phyloP scores from a whole-genome alignment of 2,797 vertebrate genomes.

The Gobionotothen gibberifrons region DNA sequence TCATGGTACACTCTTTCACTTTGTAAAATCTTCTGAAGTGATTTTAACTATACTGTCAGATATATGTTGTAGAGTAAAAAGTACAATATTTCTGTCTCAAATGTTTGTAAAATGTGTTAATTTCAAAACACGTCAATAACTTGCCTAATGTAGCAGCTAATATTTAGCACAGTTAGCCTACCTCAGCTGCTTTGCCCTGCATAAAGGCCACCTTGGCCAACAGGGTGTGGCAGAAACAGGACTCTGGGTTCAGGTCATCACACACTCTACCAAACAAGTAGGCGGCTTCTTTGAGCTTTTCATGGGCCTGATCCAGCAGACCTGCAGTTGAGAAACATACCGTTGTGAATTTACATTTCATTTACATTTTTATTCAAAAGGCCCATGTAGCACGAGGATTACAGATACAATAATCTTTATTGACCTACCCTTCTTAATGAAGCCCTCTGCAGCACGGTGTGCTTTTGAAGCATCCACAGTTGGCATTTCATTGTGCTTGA shows the following conservation, averaged over 20 bases:
- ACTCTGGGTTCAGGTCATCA: constrained; percentile 85
- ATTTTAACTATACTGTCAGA: background rate
- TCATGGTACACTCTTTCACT: background rate
- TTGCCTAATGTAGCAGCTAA: background rate
- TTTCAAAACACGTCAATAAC: too few species aligned
- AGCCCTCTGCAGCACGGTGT: constrained; percentile 75
- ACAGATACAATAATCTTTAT: background rate
- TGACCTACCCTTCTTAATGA: constrained; percentile 82
- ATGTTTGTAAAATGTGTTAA: too few species aligned
- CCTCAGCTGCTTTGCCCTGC: constrained; percentile 84
- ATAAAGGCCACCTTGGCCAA: constrained; percentile 84
- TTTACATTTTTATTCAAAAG: constrained; percentile 18
- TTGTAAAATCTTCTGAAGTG: background rate
- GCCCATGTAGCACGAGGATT: background rate
- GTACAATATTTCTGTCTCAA: background rate
- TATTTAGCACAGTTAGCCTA: constrained; percentile 34
- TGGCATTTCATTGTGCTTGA: constrained; percentile 83
- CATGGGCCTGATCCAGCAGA: constrained; percentile 82
- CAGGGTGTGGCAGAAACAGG: constrained; percentile 82
- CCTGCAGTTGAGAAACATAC: constrained; percentile 67
- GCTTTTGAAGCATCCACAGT: constrained; percentile 77
- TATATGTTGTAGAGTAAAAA: background rate
- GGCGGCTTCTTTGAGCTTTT: constrained; percentile 84
- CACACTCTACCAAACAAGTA: constrained; percentile 84
- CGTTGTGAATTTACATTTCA: background rate